phyloP scores from a whole-genome alignment of 2,888 invertebrate species.

The Craniophora ligustri region DNA sequence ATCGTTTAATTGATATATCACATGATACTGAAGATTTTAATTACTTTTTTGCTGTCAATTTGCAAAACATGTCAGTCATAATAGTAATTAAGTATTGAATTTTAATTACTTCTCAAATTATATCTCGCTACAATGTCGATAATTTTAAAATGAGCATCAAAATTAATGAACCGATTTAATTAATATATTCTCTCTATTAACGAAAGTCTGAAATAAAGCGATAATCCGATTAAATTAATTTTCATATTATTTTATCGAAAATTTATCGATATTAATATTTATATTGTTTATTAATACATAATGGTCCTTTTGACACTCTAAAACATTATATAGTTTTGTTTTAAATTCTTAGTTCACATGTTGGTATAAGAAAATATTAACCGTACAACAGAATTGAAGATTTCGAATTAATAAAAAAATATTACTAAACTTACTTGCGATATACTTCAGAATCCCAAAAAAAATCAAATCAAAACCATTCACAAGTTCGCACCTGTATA shows the following conservation, averaged over 20 bases:
- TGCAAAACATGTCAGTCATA: background rate
- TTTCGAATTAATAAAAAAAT: background rate
- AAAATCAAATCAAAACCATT: slow-evolving; percentile 37
- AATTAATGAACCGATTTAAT: slow-evolving; percentile 6
- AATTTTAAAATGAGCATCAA: background rate
- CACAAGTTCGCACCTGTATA: slow-evolving; percentile 51
- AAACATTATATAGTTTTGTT: no score
- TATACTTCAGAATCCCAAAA: slow-evolving; percentile 37
- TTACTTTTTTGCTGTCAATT: slow-evolving; percentile 15
- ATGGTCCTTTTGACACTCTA: no score
- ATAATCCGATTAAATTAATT: background rate
- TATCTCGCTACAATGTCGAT: background rate
- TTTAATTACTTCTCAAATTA: slow-evolving; percentile 14
- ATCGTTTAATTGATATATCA: slow-evolving; percentile 4
- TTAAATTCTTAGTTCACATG: no score
- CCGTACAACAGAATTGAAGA: background rate
- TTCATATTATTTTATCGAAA: background rate
- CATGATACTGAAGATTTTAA: slow-evolving; percentile 6
- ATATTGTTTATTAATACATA: no score
- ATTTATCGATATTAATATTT: background rate
- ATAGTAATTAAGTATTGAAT: slow-evolving; percentile 8
- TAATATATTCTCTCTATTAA: background rate
- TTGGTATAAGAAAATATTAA: background rate
- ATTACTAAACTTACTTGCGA: slow-evolving; percentile 43
- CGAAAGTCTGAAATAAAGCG: background rate